Evolutionary conservation across 2,888 invertebrate genomes (phyloP), one percentile per base, ranked within the genome.

Genomic region (Euzetes globulus): DNA sequence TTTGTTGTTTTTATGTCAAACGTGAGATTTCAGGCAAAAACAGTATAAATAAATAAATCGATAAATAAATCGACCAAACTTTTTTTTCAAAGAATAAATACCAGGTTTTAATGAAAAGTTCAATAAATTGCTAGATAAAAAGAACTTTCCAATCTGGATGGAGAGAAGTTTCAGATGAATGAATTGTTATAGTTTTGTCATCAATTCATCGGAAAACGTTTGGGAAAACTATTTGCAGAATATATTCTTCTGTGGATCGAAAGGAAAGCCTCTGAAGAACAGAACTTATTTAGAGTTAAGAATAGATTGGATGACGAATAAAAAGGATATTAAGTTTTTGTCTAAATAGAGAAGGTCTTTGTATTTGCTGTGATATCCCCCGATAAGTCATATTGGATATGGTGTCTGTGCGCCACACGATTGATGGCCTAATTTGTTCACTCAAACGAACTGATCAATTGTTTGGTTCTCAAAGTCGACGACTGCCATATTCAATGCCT

Each of bases 381-480:
- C 19, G 58, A 58, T 58, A 58, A 58, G 58, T 58, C 58, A 58
- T 58, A 27, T 25, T 27, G 58, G 27, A 7, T 55, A 58, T 58
- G 15, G 58, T 58, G 29, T 27, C 25, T 25, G 25, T 27, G 58
- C 1, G n/a, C 5, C 65, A 65, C 37, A 9, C 15, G 37, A 65
- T 65, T 65, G 65, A 65, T 65, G 65, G 65, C 33, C 65, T 65
- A 65, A 65, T 65, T 65, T 65, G 65, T 65, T 65, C 37, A 37
- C 19, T n/a, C 37, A 65, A 37, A 65, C 65, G 7, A 58, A 60
- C 37, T 37, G 65, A 65, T 65, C 65, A 65, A 65, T 65, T 65
- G 65, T 65, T 37, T 6, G 29, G n/a, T 27, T 5, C 33, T 6
- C 7, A 37, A 17, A 65, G 65, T 65, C n/a, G 65, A 33, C 29